Evolutionary conservation across 2,113 vertebrate genomes (phyloP).

Genomic region (Ammodytes marinus): DNA sequence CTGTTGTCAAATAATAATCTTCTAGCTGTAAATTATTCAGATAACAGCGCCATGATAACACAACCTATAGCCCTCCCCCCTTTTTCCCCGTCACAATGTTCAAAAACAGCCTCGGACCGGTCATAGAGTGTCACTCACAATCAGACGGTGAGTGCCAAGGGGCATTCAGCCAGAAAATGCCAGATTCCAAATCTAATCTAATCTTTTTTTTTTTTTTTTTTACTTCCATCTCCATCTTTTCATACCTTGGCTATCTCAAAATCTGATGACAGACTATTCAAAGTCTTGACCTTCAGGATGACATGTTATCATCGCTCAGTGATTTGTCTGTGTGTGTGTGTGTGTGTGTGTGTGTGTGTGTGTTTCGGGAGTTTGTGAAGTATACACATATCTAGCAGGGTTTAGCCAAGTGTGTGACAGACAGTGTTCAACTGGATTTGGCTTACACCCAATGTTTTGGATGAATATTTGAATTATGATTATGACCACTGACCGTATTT

Average conservation of each 20-base stretch:
- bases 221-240: slow-evolving; percentile 72
- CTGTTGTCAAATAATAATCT: slow-evolving; percentile 71
- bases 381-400: slow-evolving; percentile 40
- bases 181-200: slow-evolving; percentile 71
- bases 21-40: slow-evolving; percentile 72
- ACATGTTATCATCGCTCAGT: slow-evolving; percentile 62
- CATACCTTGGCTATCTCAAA: slow-evolving; percentile 59
- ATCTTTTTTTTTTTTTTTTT: slow-evolving; percentile 76
- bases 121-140: slow-evolving; percentile 81
- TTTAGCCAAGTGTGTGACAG: slow-evolving; percentile 46
- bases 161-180: slow-evolving; percentile 81
- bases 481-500: slow-evolving; percentile 4
- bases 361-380: slow-evolving; percentile 49
- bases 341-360: slow-evolving; percentile 1
- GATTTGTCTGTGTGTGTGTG: slow-evolving; percentile 29
- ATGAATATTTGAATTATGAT: slow-evolving; percentile 30
- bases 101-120: slow-evolving; percentile 67
- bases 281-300: slow-evolving; percentile 77
- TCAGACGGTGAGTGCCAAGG: slow-evolving; percentile 75
- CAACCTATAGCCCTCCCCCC: slow-evolving; percentile 36
- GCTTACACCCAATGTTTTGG: slow-evolving; percentile 26
- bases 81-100: slow-evolving; percentile 68
- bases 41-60: slow-evolving; percentile 70
- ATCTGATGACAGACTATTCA: slow-evolving; percentile 58
- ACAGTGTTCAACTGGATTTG: slow-evolving; percentile 28